Evolutionary conservation across 2,888 invertebrate species (phyloP), one percentile per base, ranked within the genome.

Genomic region (Trypoxylon attenuatum): DNA sequence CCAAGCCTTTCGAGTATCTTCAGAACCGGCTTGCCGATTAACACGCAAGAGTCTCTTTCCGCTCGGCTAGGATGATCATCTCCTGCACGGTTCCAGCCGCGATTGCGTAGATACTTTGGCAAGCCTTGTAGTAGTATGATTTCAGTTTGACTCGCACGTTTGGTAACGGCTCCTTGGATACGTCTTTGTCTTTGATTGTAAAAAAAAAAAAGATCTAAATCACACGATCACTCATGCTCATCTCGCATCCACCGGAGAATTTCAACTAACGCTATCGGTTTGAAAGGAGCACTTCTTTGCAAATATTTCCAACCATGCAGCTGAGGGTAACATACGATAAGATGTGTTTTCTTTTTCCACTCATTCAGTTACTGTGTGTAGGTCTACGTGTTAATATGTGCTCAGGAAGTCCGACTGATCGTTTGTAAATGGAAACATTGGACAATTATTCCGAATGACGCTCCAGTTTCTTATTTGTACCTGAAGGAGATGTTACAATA

Each of bases 231-330:
- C n/a, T 42, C 58, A 59, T 53, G 13, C n/a, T 58, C 50, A 58
- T 45, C 43, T 19, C 45, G 39, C 47, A 49, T 51, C 43, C 54
- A 38, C 27, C 8, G 49, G 49, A 54, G 45, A 16, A 51, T 8
- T 42, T 19, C 23, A n/a, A n/a, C n/a, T n/a, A n/a, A n/a, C n/a
- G n/a, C n/a, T n/a, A n/a, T n/a, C 19, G 19, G 1, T 33, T 58
- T 54, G 22, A 4, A 13, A 4, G 22, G 6, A 27, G n/a, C 5
- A 25, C 6, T 22, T 18, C 21, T 15, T 27, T 57, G 72, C 74
- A 67, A 69, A 76, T 42, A 66, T 76, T 49, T 74, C 68, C 50
- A 23, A 52, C 64, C 76, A 77, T 77, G 77, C 77, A 78, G 77
- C 60, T 78, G 77, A 76, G 77, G 77, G 77, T 77, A 74, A 61